Percentiles rank a stretch among this genome's conserved stretches.
Conservation (phyloP, 2,113 vertebrate species). For the Nyctereutes procyonoides region DNA sequence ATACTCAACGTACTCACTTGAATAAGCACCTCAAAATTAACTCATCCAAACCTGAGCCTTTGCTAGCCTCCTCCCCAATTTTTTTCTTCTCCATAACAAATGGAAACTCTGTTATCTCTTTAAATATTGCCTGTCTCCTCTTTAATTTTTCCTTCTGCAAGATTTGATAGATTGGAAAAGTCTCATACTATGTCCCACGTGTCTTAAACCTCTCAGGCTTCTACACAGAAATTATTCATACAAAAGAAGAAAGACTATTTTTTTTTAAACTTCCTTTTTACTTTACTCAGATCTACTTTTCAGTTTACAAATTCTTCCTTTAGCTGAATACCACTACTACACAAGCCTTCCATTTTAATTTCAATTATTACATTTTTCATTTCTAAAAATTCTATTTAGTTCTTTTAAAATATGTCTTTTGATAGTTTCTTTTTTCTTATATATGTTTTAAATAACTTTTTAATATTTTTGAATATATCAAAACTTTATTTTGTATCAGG, state of each 20-base stretch:
- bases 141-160: neutral
- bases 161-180: neutral
- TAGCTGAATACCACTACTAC: neutral
- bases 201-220: neutral
- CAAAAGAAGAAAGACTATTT: neutral
- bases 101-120: neutral
- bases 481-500: neutral
- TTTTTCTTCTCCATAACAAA: slow-evolving; percentile 7
- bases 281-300: neutral
- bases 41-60: neutral
- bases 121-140: neutral
- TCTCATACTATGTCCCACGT: neutral
- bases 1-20: neutral
- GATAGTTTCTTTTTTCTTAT: neutral
- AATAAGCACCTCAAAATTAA: neutral
- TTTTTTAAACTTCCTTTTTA: neutral
- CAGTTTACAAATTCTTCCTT: neutral
- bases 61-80: neutral
- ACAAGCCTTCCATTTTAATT: neutral
- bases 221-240: neutral
- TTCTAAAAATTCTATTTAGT: slow-evolving; percentile 9
- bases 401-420: neutral
- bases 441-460: neutral
- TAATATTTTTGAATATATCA: neutral
- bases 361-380: neutral